Conservation (phyloP, 2,888 invertebrate species). For the Nephrotoma appendiculata region DNA sequence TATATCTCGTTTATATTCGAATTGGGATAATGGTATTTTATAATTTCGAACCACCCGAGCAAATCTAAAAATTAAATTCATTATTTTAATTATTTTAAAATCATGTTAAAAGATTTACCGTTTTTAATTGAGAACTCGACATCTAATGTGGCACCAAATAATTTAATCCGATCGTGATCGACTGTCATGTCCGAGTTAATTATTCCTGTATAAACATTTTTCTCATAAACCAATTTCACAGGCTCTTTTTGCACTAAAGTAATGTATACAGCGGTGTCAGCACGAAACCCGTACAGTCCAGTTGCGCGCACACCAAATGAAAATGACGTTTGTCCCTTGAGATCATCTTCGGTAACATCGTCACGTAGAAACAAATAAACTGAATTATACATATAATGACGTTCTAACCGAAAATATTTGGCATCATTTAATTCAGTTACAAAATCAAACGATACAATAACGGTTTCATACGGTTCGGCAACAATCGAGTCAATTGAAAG, state of each 20-base stretch:
- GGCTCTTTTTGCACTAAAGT: neutral
- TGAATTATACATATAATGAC: neutral
- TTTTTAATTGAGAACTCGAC: constrained; percentile 12
- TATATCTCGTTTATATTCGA: constrained; percentile 10
- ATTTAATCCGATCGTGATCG: neutral
- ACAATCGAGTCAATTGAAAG: neutral
- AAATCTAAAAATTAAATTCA: neutral
- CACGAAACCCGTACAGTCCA: neutral
- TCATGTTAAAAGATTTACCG: neutral
- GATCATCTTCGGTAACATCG: neutral
- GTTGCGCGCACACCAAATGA: neutral
- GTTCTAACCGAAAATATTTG: neutral
- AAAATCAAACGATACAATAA: neutral
- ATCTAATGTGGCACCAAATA: constrained; percentile 11
- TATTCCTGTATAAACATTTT: neutral
- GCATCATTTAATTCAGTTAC: neutral
- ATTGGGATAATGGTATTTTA: neutral
- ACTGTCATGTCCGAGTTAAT: neutral
- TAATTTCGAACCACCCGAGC: neutral
- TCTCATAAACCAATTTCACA: neutral
- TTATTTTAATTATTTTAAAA: neutral
- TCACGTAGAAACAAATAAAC: neutral
- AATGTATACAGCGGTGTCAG: neutral
- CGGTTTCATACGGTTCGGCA: neutral
- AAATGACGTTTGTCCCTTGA: neutral